Conservation (phyloP, 2,888 invertebrate genomes). For the Polymixis flavicincta region DNA sequence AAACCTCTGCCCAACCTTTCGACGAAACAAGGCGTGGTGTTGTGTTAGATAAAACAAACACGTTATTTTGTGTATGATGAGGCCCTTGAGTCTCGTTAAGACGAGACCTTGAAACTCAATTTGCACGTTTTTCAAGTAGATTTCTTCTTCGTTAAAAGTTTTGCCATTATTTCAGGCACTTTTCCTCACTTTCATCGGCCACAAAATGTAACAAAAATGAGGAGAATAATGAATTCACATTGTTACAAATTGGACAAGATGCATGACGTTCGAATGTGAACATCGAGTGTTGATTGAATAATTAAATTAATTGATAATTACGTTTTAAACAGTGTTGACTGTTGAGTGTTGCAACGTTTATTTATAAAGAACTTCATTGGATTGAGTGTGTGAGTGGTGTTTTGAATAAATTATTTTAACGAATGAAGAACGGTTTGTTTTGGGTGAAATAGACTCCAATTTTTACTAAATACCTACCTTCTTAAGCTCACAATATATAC, state of each 20-base stretch:
- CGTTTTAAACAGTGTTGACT: neutral
- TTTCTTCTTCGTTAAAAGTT: neutral
- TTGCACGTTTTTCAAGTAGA: neutral
- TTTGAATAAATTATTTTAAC: neutral
- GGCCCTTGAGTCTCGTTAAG: no score
- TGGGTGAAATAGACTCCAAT: neutral
- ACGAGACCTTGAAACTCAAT: neutral
- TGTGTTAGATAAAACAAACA: neutral
- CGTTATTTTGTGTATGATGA: neutral
- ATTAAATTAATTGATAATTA: constrained; percentile 1
- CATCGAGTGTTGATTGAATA: constrained; percentile 8
- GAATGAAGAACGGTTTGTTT: constrained; percentile 6
- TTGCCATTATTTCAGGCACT: neutral
- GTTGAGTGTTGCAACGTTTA: neutral
- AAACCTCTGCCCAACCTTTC: no score
- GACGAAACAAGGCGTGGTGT: neutral
- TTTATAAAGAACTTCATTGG: constrained; percentile 15
- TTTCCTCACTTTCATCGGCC: neutral
- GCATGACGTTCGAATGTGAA: neutral
- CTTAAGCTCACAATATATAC: no score
- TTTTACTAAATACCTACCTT: no score
- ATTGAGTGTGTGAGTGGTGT: neutral
- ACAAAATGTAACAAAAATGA: neutral
- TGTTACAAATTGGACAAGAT: constrained; percentile 21
- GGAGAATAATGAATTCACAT: neutral